Conservation (phyloP, 1,140 invertebrate species). For the Lanistes nyassanus region DNA sequence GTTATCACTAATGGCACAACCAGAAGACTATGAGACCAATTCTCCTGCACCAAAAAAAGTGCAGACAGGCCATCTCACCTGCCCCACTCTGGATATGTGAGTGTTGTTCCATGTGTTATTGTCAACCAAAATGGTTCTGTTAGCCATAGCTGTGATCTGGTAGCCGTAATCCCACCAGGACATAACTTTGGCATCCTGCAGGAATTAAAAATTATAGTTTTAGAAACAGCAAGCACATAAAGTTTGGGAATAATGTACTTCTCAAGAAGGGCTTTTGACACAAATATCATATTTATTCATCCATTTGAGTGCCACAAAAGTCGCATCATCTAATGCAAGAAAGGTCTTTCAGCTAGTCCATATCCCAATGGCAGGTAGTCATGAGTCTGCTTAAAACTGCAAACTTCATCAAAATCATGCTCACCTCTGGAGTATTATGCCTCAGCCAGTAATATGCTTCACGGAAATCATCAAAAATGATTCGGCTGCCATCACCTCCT, state of each 20-base stretch:
- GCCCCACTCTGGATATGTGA: conserved; percentile 95
- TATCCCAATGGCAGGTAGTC: too few relatives aligned
- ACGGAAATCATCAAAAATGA: conserved; percentile 98
- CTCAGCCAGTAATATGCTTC: conserved; percentile 98
- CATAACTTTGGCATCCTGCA: conserved; percentile 93
- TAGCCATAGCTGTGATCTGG: conserved; percentile 99
- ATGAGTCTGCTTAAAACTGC: too few relatives aligned
- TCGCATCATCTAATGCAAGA: not conserved
- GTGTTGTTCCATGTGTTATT: conserved; percentile 99
- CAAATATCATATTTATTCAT: too few relatives aligned
- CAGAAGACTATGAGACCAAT: too few relatives aligned
- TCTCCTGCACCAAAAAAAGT: not conserved
- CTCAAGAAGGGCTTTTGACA: too few relatives aligned
- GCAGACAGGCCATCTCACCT: conserved; percentile 65
- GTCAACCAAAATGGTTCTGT: conserved; percentile 97
- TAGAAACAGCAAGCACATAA: too few relatives aligned
- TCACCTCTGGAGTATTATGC: conserved; percentile 87
- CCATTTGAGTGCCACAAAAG: not conserved
- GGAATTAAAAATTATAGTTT: too few relatives aligned
- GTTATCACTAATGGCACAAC: too few relatives aligned
- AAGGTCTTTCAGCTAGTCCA: not conserved
- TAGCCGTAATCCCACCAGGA: conserved; percentile 99
- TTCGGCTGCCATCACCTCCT: conserved; percentile 90
- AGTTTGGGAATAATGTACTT: too few relatives aligned
- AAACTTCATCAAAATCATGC: too few relatives aligned